These are phyloP conservation scores for Xerus rutilus DNA, from an alignment of 2,797 vertebrate species.

Conservation along the genomic window DNA sequence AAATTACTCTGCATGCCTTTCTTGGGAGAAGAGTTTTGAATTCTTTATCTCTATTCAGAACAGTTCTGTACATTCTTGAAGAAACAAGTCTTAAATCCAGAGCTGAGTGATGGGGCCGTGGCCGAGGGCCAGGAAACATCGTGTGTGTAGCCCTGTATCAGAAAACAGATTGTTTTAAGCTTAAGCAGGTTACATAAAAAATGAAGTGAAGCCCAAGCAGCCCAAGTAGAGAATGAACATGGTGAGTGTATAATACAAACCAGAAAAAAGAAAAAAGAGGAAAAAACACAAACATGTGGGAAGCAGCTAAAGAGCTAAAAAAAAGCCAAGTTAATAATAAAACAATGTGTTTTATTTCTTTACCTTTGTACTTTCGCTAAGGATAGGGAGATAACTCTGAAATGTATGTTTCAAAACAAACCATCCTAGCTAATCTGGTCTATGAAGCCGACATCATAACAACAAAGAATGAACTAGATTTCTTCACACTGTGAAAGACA, in stretches of 20 bases:
- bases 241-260: neutral
- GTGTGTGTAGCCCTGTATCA: conserved; percentile 43
- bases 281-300: neutral
- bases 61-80: conserved; percentile 72
- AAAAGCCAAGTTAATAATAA: conserved; percentile 24
- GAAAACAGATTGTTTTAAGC: conserved; percentile 71
- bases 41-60: conserved; percentile 75
- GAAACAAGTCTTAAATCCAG: conserved; percentile 69
- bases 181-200: conserved; percentile 49
- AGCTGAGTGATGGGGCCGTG: conserved; percentile 33
- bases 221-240: neutral
- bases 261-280: neutral
- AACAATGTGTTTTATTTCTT: conserved; percentile 2
- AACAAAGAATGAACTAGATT: neutral
- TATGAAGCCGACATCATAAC: neutral
- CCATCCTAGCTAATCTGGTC: neutral
- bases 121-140: conserved; percentile 69
- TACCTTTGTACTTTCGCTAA: neutral
- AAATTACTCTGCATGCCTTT: conserved; percentile 64
- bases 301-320: neutral
- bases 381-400: neutral
- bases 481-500: neutral
- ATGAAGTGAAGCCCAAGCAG: conserved; percentile 32
- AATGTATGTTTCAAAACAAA: conserved; percentile 30
- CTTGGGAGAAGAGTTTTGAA: conserved; percentile 67